Percentiles rank a stretch among this genome's conserved stretches.
phyloP scores from a whole-genome alignment of 2,113 vertebrate species.

The Trogon melanurus region DNA sequence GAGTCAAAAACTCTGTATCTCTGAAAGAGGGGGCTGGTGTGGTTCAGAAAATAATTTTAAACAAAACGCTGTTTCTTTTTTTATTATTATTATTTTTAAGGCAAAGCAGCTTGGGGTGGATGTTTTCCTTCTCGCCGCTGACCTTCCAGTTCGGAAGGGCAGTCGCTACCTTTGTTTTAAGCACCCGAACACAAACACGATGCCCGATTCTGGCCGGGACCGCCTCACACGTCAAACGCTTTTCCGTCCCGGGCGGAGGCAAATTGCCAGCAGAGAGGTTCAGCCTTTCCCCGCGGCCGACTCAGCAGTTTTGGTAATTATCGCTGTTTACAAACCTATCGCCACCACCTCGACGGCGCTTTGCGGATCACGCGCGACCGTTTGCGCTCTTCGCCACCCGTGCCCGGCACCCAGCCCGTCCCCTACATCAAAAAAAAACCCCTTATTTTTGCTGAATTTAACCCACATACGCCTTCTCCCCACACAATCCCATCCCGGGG shows the following conservation, averaged over 20 bases:
- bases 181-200: background rate
- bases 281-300: background rate
- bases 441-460: background rate
- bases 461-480: background rate
- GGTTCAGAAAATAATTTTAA: background rate
- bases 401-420: background rate
- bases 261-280: background rate
- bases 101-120: background rate
- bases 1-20: background rate
- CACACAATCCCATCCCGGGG: background rate
- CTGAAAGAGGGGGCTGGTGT: background rate
- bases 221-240: background rate
- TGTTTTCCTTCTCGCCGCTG: background rate
- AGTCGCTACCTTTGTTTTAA: background rate
- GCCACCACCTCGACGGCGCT: rapidly evolving
- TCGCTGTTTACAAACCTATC: rapidly evolving
- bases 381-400: background rate
- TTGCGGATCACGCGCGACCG: background rate
- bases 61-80: background rate
- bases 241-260: background rate
- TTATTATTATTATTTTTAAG: background rate
- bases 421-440: background rate
- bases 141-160: background rate
- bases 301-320: background rate
- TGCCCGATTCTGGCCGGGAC: rapidly evolving